These are phyloP conservation scores for Sylvicola cinctus DNA, from an alignment of 2,888 invertebrate genomes.

Conservation along the genomic window DNA sequence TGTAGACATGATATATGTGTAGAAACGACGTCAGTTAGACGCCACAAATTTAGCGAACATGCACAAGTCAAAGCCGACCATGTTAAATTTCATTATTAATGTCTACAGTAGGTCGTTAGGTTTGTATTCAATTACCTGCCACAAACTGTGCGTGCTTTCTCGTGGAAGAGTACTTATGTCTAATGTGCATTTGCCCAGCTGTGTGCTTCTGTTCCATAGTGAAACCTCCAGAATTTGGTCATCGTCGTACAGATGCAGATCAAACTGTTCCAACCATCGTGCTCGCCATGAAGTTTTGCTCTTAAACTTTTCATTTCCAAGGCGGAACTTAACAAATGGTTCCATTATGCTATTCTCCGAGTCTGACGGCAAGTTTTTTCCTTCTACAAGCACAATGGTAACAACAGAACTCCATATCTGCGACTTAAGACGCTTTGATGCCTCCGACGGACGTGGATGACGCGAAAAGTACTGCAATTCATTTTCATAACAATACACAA, in stretches of 20 bases:
- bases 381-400: conserved; percentile 91
- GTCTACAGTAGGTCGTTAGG: too few relatives aligned
- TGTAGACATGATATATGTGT: too few relatives aligned
- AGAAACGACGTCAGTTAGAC: too few relatives aligned
- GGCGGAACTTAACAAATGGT: conserved; percentile 92
- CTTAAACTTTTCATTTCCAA: conserved; percentile 95
- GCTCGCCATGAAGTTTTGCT: conserved; percentile 77
- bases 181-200: conserved; percentile 49
- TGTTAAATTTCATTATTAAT: too few relatives aligned
- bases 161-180: conserved; percentile 66
- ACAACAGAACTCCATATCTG: conserved; percentile 97
- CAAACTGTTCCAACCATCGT: conserved; percentile 92
- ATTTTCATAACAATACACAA: conserved; percentile 1
- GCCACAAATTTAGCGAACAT: too few relatives aligned
- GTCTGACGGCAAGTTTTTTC: conserved; percentile 75
- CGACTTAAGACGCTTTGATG: conserved; percentile 67
- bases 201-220: conserved; percentile 39
- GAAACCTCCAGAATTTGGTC: conserved; percentile 82
- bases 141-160: conserved; percentile 79
- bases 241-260: conserved; percentile 88
- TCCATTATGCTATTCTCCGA: conserved; percentile 75
- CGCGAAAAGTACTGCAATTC: conserved; percentile 60
- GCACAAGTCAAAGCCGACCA: too few relatives aligned
- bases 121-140: too few relatives aligned
- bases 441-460: conserved; percentile 55